These are phyloP conservation scores for Haplochromis vanheusdeni DNA, from an alignment of 2,113 vertebrate genomes.

Conservation along the genomic window DNA sequence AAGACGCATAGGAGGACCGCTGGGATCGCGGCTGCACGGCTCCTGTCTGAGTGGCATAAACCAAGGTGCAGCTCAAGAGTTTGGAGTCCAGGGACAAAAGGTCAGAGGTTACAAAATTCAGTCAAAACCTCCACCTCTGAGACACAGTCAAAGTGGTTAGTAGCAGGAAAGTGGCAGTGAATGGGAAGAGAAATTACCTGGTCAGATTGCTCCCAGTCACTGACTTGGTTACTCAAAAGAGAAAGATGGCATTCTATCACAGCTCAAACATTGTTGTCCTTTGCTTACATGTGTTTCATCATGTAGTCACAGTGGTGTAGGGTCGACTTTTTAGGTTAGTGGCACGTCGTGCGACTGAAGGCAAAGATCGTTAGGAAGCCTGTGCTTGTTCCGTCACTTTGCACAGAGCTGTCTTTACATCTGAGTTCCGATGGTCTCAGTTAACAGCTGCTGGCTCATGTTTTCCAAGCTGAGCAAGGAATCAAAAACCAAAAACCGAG, in stretches of 20 bases:
- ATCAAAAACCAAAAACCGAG: not conserved
- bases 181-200: not conserved
- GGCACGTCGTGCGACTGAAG: not conserved
- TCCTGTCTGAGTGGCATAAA: conserved; percentile 63
- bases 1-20: conserved; percentile 45
- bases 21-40: not conserved
- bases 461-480: not conserved
- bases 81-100: conserved; percentile 37
- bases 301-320: not conserved
- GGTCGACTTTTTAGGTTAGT: conserved; percentile 8
- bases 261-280: conserved; percentile 7
- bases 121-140: conserved; percentile 65
- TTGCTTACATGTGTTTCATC: not conserved
- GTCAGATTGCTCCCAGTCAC: conserved; percentile 10
- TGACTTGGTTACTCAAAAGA: conserved; percentile 13
- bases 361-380: conserved; percentile 9
- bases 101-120: conserved; percentile 62
- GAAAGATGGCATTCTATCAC: conserved; percentile 14
- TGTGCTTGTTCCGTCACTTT: conserved; percentile 20
- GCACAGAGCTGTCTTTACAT: conserved; percentile 9
- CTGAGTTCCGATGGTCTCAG: conserved; percentile 22
- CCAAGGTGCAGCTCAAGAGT: conserved; percentile 67
- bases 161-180: conserved; percentile 19
- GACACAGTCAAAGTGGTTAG: conserved; percentile 68
- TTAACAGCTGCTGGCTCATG: conserved; percentile 26